phyloP scores from a whole-genome alignment of 2,888 invertebrate species.

The Operophtera brumata region DNA sequence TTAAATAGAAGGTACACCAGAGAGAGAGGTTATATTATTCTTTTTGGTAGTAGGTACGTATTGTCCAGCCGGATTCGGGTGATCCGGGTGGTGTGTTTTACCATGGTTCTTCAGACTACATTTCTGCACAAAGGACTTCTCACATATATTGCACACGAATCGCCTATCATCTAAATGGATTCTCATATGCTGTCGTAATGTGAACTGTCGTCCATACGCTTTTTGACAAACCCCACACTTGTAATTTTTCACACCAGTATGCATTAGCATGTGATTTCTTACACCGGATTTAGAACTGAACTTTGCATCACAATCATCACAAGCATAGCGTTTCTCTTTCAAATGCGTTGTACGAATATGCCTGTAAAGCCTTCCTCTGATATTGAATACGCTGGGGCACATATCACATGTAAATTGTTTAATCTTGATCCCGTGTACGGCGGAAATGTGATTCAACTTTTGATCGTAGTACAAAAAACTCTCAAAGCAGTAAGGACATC shows the following conservation, averaged over 20 bases:
- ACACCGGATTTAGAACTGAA: neutral
- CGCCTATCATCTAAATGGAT: constrained; percentile 25
- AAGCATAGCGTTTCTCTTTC: constrained; percentile 22
- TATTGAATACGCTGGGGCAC: constrained; percentile 59
- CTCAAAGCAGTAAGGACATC: constrained; percentile 66
- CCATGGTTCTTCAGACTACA: constrained; percentile 41
- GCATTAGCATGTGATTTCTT: constrained; percentile 41
- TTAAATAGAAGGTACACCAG: too few relatives aligned
- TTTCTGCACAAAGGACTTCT: constrained; percentile 57
- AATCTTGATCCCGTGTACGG: constrained; percentile 60
- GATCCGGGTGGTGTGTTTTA: constrained; percentile 33
- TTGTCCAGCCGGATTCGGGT: neutral
- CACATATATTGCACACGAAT: constrained; percentile 41
- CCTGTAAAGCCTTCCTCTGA: constrained; percentile 30
- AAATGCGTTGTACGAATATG: constrained; percentile 44
- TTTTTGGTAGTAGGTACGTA: too few relatives aligned
- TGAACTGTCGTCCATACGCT: constrained; percentile 32
- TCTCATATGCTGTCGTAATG: constrained; percentile 27
- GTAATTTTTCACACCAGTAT: constrained; percentile 51
- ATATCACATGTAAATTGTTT: constrained; percentile 67
- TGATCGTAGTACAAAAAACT: constrained; percentile 68
- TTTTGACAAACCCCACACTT: constrained; percentile 56
- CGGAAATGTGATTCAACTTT: constrained; percentile 63
- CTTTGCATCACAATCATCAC: neutral
- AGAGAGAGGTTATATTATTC: too few relatives aligned